Conservation (phyloP, 2,888 invertebrate species). For the Epirrita christyi region DNA sequence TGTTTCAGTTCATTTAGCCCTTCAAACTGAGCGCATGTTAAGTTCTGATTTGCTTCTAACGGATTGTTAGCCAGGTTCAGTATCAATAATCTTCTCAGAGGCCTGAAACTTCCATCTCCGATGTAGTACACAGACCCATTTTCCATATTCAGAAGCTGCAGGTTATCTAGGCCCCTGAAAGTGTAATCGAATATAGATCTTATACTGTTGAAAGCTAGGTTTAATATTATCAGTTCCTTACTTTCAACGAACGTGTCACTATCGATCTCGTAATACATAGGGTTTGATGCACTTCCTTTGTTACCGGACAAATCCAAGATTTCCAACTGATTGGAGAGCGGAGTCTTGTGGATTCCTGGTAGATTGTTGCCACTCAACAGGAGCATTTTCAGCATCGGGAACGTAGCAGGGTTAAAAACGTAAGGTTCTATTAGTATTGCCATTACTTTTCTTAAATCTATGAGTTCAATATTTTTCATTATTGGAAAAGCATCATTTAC, state of each 20-base stretch:
- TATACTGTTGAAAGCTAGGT: conserved; percentile 82
- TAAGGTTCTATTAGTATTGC: conserved; percentile 73
- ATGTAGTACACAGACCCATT: conserved; percentile 81
- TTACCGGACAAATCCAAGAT: conserved; percentile 82
- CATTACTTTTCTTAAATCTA: conserved; percentile 83
- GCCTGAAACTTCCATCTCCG: conserved; percentile 73
- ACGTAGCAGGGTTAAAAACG: conserved; percentile 71
- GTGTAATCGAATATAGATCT: conserved; percentile 77
- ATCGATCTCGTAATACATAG: conserved; percentile 79
- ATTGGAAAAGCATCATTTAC: conserved; percentile 77
- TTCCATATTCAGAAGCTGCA: conserved; percentile 78
- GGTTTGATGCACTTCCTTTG: conserved; percentile 66
- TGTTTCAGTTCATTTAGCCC: conserved; percentile 78
- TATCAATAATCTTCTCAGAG: conserved; percentile 69
- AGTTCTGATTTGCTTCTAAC: conserved; percentile 68
- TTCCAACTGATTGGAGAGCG: conserved; percentile 72
- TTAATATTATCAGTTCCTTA: conserved; percentile 73
- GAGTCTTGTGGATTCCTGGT: conserved; percentile 77
- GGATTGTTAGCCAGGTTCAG: conserved; percentile 84
- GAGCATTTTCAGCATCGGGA: conserved; percentile 81
- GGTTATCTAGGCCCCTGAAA: conserved; percentile 77
- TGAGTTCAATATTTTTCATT: conserved; percentile 80
- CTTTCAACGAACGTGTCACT: conserved; percentile 78
- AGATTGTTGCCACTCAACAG: conserved; percentile 82
- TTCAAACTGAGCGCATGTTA: conserved; percentile 70